A percentile compares a stretch with the other conserved stretches of the same genome.
Conservation (phyloP, 2,888 invertebrate genomes). For the Campoplex capitator region DNA sequence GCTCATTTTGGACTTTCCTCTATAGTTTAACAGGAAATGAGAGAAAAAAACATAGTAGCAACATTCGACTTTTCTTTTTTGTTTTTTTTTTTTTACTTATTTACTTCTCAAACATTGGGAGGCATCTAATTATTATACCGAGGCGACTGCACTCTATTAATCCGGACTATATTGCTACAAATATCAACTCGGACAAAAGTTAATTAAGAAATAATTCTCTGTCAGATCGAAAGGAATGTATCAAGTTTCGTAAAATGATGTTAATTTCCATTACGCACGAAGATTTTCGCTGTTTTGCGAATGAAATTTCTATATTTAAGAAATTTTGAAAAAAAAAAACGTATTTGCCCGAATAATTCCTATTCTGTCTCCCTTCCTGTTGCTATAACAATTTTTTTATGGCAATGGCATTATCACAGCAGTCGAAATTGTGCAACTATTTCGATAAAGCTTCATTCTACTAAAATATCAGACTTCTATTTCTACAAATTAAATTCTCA, state of each 20-base stretch:
- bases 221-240: neutral
- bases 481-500: neutral
- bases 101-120: neutral
- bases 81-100: neutral
- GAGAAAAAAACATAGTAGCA: constrained; percentile 33
- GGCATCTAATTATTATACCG: neutral
- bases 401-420: neutral
- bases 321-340: neutral
- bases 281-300: neutral
- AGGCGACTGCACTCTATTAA: neutral
- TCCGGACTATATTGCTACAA: neutral
- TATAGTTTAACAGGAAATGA: constrained; percentile 19
- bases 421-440: neutral
- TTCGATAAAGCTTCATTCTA: neutral
- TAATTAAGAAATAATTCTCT: neutral
- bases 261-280: neutral
- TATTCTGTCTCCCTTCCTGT: neutral
- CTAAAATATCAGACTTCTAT: neutral
- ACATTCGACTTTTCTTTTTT: constrained; percentile 1
- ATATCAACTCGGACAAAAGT: neutral
- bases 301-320: neutral
- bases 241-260: neutral
- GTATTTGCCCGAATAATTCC: neutral
- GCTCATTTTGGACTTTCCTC: constrained; percentile 15
- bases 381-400: neutral